phyloP scores from a whole-genome alignment of 2,113 vertebrate species.

The Chrysemys picta region DNA sequence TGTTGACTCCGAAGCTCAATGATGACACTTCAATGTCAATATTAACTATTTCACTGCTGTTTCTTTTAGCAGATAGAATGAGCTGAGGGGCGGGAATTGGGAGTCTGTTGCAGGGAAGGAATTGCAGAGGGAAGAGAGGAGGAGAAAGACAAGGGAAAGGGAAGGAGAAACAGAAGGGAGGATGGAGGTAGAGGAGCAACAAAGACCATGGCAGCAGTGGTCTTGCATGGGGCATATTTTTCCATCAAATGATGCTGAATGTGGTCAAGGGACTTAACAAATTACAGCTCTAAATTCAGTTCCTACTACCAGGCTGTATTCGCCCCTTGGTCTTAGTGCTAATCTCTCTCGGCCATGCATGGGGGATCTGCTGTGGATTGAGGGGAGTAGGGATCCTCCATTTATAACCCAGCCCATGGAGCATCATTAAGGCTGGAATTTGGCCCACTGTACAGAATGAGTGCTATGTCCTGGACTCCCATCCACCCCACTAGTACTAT shows the following conservation, averaged over 20 bases:
- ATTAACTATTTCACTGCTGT: not conserved
- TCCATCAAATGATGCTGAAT: not conserved
- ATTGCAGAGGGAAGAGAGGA: not conserved
- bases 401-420: not conserved
- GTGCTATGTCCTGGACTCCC: not conserved
- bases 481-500: not conserved
- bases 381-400: not conserved
- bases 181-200: not conserved
- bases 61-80: not conserved
- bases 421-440: not conserved
- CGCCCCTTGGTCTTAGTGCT: not conserved
- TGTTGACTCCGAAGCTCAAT: not conserved
- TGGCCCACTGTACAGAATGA: not conserved
- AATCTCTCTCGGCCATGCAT: not conserved
- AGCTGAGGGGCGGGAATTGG: not conserved
- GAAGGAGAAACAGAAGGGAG: fast-evolving
- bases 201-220: not conserved
- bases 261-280: not conserved
- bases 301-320: not conserved
- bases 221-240: not conserved
- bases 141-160: not conserved
- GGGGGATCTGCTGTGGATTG: not conserved
- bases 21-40: not conserved
- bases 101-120: not conserved
- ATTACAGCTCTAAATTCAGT: not conserved